Evolutionary conservation across 2,113 vertebrate genomes (phyloP), one percentile per base, ranked within the genome.

Genomic region (Ibidorhyncha struthersii): DNA sequence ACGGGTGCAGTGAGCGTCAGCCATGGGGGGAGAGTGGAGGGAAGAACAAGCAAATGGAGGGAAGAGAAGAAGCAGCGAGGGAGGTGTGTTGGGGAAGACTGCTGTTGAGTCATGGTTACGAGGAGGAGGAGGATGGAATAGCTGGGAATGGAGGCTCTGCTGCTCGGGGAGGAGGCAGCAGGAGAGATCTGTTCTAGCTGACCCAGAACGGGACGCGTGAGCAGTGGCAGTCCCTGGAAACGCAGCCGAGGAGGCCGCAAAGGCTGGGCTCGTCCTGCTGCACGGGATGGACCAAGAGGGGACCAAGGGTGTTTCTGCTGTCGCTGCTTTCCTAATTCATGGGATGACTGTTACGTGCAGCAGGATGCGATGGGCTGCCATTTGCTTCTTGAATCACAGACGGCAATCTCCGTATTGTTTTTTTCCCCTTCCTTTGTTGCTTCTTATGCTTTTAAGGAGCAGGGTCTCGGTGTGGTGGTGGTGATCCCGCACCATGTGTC

Each of bases 231-330:
- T 36, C 45, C 10, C 67, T 93, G 82, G 63, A 89, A 74, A 14
- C 3, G 13, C 21, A 20, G 14, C 26, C 0, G 6, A 66, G 32
- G 62, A 66, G 36, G 20, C 34, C 81, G 12, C 0, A 0, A 27
- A 77, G 14, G 22, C 14, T 58, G 50, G 8, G 8, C 23, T 89
- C 1, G 3, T 73, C 43, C 45, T 29, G 13, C 47, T 43, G 8
- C 1, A 3, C 21, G 2, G 73, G 22, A 9, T 55, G 70, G 58
- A 56, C 20, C 10, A 50, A n/a, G 56, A 3, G 29, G 43, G 29
- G 43, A 49, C 49, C 9, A 18, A n/a, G 56, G 17, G 20, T 27
- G 8, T 71, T 95, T 91, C 61, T 78, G 32, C 52, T 74, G n/a
- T 61, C 0, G 0, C 29, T 16, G 23, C 43, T 73, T 49, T 62